Evolutionary conservation across 2,888 invertebrate genomes (phyloP), one percentile per base, ranked within the genome.

Genomic region (Eulithis testata): DNA sequence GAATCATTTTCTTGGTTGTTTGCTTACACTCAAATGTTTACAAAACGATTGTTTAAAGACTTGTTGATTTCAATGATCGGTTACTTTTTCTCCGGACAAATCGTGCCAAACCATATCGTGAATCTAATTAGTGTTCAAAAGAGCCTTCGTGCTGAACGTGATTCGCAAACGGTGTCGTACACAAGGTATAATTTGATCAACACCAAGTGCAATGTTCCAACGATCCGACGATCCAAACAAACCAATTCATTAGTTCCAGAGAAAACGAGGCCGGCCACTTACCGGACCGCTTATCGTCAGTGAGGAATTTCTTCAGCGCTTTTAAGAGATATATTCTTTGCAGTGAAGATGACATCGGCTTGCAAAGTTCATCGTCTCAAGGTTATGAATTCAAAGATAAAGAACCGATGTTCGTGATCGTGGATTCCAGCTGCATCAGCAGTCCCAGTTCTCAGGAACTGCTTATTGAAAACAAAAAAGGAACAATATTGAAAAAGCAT

Each of bases 1-100:
- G 90, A 83, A 78, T 79, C 80, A 70, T 76, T 90, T 83, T 79
- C 73, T 80, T 87, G 82, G 82, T 84, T 86, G 63, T 73, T 85
- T 76, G 71, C 66, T 77, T 90, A 90, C 73, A 71, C 79, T 70
- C 80, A 76, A 83, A 86, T 87, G 85, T 90, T 86, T 72, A 58
- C 81, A 12, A 69, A 65, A 58, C 88, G 91, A 59, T 80, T 91
- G 78, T 73, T 78, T 11, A 85, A 79, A 76, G 91, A 92, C 71
- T 71, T 89, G 55, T 78, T 80, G 68, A 68, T 73, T 63, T 78
- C 88, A 37, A 64, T 83, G 14, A 63, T 84, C 65, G 74, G 72
- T 62, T 81, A 82, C 68, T 73, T 88, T 75, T 82, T 76, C 71
- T 77, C 86, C 21, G 80, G 85, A 54, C 79, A 76, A 68, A 76